Percentiles rank a stretch among this genome's conserved stretches.
Evolutionary conservation across 2,797 vertebrate genomes (phyloP).

Genomic region (Lagodon rhomboides): DNA sequence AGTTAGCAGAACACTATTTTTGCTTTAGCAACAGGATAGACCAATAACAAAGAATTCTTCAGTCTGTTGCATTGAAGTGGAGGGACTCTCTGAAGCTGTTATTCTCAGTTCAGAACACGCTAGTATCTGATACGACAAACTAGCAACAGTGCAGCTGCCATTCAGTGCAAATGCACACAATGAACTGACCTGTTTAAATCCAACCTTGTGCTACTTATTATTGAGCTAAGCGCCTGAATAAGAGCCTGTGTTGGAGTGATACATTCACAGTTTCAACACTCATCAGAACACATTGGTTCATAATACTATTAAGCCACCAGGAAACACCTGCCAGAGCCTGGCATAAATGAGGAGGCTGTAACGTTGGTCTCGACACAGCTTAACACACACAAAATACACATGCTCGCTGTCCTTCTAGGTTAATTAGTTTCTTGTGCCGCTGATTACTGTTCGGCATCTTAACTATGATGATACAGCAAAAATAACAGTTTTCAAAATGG

Average conservation of each 20-base stretch:
- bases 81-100: too few relatives aligned
- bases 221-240: slow-evolving; percentile 3
- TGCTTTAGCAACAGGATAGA: too few relatives aligned
- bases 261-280: not conserved
- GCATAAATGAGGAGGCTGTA: slow-evolving; percentile 8
- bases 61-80: too few relatives aligned
- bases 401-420: not conserved
- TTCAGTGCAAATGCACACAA: slow-evolving; percentile 1
- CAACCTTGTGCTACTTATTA: slow-evolving; percentile 35
- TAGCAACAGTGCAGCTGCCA: not conserved
- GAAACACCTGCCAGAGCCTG: slow-evolving; percentile 9
- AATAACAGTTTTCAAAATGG: not conserved
- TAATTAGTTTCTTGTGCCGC: not conserved
- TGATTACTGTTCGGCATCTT: not conserved
- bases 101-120: too few relatives aligned
- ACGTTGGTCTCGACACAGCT: slow-evolving; percentile 17
- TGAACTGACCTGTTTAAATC: slow-evolving; percentile 12
- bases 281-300: slow-evolving; percentile 1
- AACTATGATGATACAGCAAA: not conserved
- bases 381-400: slow-evolving; percentile 1
- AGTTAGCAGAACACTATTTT: too few relatives aligned
- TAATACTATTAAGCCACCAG: not conserved
- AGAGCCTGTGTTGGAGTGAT: slow-evolving; percentile 13
- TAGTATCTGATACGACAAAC: not conserved
- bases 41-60: too few relatives aligned